A percentile compares a stretch with the other conserved stretches of the same genome.
Conservation (phyloP, 2,888 invertebrate genomes). For the Caradrina kadenii region DNA sequence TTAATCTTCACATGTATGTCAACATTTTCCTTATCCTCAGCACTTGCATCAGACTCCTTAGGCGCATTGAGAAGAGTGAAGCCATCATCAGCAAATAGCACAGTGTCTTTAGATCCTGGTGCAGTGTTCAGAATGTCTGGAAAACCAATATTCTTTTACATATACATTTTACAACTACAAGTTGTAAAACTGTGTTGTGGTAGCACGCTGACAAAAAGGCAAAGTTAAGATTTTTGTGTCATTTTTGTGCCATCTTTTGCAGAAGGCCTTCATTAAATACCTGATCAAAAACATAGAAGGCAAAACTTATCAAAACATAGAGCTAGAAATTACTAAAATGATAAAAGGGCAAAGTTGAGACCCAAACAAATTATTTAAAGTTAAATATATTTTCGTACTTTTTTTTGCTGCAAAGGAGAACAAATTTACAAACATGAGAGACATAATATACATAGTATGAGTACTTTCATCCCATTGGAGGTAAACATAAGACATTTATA, state of each 20-base stretch:
- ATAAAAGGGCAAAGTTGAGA: neutral
- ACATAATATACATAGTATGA: neutral
- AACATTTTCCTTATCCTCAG: constrained; percentile 70
- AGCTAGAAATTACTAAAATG: constrained; percentile 16
- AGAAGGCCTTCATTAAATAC: neutral
- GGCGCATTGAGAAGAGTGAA: constrained; percentile 80
- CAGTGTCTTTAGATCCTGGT: constrained; percentile 92
- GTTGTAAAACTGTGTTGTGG: too few relatives aligned
- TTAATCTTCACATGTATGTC: constrained; percentile 86
- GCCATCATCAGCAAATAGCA: constrained; percentile 90
- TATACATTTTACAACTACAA: too few relatives aligned
- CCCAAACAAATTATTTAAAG: neutral
- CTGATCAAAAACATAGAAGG: too few relatives aligned
- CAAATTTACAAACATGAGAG: neutral
- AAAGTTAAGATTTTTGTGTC: neutral
- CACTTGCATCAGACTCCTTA: constrained; percentile 64
- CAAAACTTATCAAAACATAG: neutral
- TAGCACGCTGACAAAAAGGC: neutral
- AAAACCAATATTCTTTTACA: constrained; percentile 31
- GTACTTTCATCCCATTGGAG: neutral
- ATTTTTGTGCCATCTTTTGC: neutral
- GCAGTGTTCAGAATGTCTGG: constrained; percentile 91
- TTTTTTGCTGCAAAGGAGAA: accelerated
- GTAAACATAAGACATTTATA: neutral
- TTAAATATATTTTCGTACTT: neutral